Evolutionary conservation across 2,797 vertebrate species (phyloP).

Genomic region (Sebastes oblongus): DNA sequence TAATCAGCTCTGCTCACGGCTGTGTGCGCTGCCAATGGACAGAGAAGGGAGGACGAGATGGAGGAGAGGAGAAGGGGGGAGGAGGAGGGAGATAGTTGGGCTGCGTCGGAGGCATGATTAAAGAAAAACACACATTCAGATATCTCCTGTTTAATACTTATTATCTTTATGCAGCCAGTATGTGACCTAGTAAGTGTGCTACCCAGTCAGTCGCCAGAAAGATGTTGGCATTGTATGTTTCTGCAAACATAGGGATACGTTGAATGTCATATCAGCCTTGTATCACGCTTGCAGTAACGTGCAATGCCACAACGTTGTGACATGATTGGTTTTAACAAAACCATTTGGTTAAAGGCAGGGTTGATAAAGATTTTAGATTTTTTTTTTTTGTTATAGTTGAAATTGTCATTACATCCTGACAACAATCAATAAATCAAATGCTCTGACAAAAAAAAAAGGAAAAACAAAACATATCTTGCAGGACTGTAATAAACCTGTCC

Average conservation of each 20-base stretch:
- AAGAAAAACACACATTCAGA: constrained; percentile 8
- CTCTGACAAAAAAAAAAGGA: too few species aligned
- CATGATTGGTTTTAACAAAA: accelerated
- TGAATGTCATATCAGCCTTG: neutral
- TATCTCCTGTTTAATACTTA: neutral
- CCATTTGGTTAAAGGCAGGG: too few species aligned
- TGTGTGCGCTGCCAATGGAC: constrained; percentile 64
- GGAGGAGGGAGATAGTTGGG: constrained; percentile 19
- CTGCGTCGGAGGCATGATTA: neutral
- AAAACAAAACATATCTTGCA: too few species aligned
- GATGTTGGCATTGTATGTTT: neutral
- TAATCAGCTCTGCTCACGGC: constrained; percentile 82
- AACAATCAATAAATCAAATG: too few species aligned
- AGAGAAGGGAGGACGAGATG: constrained; percentile 32
- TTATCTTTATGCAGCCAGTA: neutral
- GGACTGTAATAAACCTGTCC: too few species aligned
- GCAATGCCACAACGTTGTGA: neutral
- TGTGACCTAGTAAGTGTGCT: neutral
- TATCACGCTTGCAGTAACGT: neutral
- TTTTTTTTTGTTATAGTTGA: too few species aligned
- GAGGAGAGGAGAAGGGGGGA: neutral
- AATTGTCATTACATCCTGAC: too few species aligned
- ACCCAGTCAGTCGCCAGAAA: neutral
- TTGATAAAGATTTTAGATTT: too few species aligned
- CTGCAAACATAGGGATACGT: neutral